Base-by-base conservation (phyloP, 2,797 vertebrate species). In the Micrastur ruficollis region DNA sequence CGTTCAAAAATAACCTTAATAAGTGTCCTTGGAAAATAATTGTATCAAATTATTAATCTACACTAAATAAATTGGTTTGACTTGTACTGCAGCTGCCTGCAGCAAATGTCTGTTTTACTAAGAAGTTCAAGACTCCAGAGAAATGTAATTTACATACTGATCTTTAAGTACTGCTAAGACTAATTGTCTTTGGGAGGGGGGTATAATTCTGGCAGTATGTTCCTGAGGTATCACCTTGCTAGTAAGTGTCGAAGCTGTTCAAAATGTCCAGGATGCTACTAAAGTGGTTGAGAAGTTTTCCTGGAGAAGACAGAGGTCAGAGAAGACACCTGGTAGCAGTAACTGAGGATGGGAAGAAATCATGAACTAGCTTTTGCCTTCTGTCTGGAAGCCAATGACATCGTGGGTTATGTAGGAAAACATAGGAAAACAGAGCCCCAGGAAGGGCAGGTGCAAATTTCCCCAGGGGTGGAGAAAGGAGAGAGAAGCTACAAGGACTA, bases 1-100 rank as follows among this genome's bases (percentile, higher is more conserved):
- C 36, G 44, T 49, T 86, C 47, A 84, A 85, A 95, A 96, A 93
- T 87, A 95, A 73, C 31, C 20, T 58, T 53, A 72, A n/a, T n/a
- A 84, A 75, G 32, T 34, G 40, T 83, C 89, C 90, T 93, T 93
- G 78, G 42, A 92, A 92, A 95, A 87, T 79, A 94, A 87, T 73
- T 63, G 32, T 90, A 95, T 89, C 67, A 55, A 93, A 90, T 91
- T 89, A 95, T 95, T 96, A 94, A 96, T 96, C 90, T 78, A 59
- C 31, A 83, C 74, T 71, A 90, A 89, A 93, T 59, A 95, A 96
- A 97, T 93, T 96, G 85, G 59, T 82, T 94, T 94, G 72, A 83
- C 49, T 86, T 85, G 65, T 89, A 75, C 82, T 63, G 68, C 82
- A 95, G 78, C 83, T 93, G 82, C 61, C 89, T 91, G 58, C 88